Percentiles rank a stretch among this genome's conserved stretches.
phyloP scores from a whole-genome alignment of 2,113 vertebrate species.

The Chaetura pelagica region DNA sequence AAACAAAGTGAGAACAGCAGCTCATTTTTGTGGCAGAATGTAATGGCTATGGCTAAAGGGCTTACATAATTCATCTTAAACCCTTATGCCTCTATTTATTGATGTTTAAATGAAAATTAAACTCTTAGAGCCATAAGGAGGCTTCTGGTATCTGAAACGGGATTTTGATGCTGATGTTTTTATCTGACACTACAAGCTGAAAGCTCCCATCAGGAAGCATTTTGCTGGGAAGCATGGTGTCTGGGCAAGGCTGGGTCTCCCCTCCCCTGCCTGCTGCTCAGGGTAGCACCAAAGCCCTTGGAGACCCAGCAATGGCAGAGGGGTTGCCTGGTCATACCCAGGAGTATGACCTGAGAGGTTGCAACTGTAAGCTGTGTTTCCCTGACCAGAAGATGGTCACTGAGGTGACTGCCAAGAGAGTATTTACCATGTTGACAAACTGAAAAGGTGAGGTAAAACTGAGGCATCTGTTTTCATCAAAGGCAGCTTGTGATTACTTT shows the following conservation, averaged over 20 bases:
- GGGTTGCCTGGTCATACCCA: fast-evolving
- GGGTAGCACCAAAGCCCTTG: not conserved
- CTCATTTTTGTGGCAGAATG: slow-evolving; percentile 78
- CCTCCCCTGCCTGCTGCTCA: not conserved
- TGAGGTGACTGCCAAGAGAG: not conserved
- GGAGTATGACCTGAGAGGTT: not conserved
- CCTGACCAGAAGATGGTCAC: not conserved
- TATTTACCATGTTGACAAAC: not conserved
- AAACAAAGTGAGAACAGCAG: slow-evolving; percentile 82
- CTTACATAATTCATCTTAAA: slow-evolving; percentile 80
- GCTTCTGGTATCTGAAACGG: slow-evolving; percentile 58
- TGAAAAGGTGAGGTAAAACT: not conserved
- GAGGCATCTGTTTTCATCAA: not conserved
- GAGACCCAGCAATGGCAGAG: not conserved
- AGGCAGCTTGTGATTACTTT: not conserved
- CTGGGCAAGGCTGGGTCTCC: not conserved
- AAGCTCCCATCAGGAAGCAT: not conserved
- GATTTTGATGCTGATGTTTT: slow-evolving; percentile 46
- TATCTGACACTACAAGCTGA: not conserved
- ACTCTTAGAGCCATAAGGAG: slow-evolving; percentile 74
- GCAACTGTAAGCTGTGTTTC: not conserved
- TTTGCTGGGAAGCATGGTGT: not conserved
- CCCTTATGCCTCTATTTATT: slow-evolving; percentile 77
- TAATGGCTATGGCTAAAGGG: slow-evolving; percentile 74
- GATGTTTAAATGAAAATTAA: slow-evolving; percentile 82